Base-by-base conservation (phyloP, 2,113 vertebrate genomes). In the Pyrgilauda ruficollis region DNA sequence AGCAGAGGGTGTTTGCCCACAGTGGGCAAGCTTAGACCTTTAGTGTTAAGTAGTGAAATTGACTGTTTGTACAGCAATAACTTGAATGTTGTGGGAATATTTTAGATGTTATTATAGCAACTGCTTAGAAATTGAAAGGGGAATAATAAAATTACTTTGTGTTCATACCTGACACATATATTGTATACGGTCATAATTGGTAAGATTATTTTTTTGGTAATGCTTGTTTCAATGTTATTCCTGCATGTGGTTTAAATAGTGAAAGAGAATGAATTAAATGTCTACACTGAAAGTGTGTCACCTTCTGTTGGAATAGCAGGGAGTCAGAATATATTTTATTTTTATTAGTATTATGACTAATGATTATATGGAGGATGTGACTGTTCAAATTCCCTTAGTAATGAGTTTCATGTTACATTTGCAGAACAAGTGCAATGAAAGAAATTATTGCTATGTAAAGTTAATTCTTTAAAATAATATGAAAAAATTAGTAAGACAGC, bases 401-500 rank as follows among this genome's bases (percentile, higher is more conserved):
- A 70, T 86, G 41, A 90, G 22, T 72, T 93, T 96, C 64, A 72
- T 56, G 64, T 78, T 89, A 58, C 23, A 66, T 86, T 94, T 89
- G 53, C 31, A 84, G 62, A 94, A 79, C 18, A 35, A 96, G 35
- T 41, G n/a, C 20, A 79, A 26, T 91, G 85, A 90, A 94, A 75
- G 53, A 93, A 90, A 26, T 75, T 69, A 78, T 27, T 92, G 26
- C 56, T 86, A 53, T 93, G 69, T 75, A 81, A 95, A 94, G 18
- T 81, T 80, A 93, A 89, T 89, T 95, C 84, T 74, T 85, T 86
- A 44, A 81, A 95, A 81, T 85, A 84, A 47, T 67, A 72, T 59
- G 58, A 79, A 93, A 91, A 93, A 95, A 84, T 41, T 91, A 95
- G 55, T 53, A 91, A 89, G 88, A 89, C 30, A 53, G 82, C 63